phyloP scores from a whole-genome alignment of 2,888 invertebrate species.

The Drosophila stalkeri region DNA sequence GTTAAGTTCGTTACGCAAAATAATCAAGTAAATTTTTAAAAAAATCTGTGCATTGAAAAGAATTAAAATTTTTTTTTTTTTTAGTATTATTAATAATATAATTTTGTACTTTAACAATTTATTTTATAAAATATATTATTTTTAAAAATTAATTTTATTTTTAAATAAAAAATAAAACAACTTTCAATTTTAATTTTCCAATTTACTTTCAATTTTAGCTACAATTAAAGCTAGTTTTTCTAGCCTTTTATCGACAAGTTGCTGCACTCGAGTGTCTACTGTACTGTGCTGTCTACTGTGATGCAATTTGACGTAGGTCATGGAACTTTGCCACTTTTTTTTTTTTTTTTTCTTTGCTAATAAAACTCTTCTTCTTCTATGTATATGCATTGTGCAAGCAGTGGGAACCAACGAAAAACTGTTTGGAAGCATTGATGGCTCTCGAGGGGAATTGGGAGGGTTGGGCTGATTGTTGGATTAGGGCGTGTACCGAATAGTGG shows the following conservation, averaged over 20 bases:
- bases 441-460: not conserved
- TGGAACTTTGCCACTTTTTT: conserved; percentile 53
- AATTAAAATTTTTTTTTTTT: not conserved
- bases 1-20: too few relatives aligned
- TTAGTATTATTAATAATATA: not conserved
- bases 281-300: conserved; percentile 54
- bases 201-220: not conserved
- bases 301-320: conserved; percentile 68
- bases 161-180: not conserved
- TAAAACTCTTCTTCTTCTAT: conserved; percentile 17
- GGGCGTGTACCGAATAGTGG: not conserved
- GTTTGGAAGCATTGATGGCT: not conserved
- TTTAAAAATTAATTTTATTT: too few relatives aligned
- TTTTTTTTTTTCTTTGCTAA: conserved; percentile 20
- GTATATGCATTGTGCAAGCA: conserved; percentile 22
- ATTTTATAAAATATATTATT: too few relatives aligned
- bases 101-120: too few relatives aligned
- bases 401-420: conserved; percentile 26
- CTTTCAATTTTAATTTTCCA: too few relatives aligned
- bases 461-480: not conserved
- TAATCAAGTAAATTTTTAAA: not conserved
- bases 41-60: not conserved
- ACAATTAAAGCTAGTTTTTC: not conserved
- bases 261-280: conserved; percentile 24
- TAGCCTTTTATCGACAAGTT: not conserved